Evolutionary conservation across 2,888 invertebrate species (phyloP).

Genomic region (Habroteleia sp.): DNA sequence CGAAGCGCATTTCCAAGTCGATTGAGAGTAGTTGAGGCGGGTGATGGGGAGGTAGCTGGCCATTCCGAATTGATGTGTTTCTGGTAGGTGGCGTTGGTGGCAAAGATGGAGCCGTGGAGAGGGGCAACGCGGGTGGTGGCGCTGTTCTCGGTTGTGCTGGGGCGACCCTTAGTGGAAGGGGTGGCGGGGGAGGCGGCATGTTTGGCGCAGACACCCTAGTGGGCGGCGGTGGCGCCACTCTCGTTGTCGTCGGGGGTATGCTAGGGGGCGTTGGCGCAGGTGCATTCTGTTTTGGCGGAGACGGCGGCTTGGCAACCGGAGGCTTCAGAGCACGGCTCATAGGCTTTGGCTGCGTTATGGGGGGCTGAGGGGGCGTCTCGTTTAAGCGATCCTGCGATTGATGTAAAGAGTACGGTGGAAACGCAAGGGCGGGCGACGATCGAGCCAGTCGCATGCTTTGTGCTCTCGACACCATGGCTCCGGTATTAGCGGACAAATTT

Average conservation of each 20-base stretch:
- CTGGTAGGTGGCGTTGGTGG: conserved; percentile 82
- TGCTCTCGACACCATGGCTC: conserved; percentile 84
- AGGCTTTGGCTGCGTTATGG: conserved; percentile 71
- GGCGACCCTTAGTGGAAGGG: conserved; percentile 75
- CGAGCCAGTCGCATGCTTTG: conserved; percentile 93
- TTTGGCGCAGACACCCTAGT: conserved; percentile 75
- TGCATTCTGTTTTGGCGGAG: conserved; percentile 80
- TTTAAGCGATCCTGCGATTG: conserved; percentile 83
- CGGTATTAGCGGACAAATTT: conserved; percentile 80
- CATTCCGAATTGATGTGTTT: conserved; percentile 81
- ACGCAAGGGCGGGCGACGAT: conserved; percentile 84
- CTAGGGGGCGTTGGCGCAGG: conserved; percentile 83
- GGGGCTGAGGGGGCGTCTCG: conserved; percentile 70
- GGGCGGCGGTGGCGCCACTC: conserved; percentile 78
- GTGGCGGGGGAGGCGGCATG: conserved; percentile 79
- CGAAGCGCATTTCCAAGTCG: conserved; percentile 87
- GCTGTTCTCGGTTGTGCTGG: conserved; percentile 66
- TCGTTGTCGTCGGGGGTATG: conserved; percentile 64
- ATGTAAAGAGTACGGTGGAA: conserved; percentile 82
- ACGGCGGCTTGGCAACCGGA: conserved; percentile 84
- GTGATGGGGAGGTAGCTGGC: conserved; percentile 68
- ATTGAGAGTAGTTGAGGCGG: conserved; percentile 47
- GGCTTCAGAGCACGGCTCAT: conserved; percentile 82
- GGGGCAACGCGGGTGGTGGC: conserved; percentile 74
- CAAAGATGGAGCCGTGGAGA: conserved; percentile 74